Evolutionary conservation across 1,140 invertebrate species (phyloP).

Genomic region (Bombus haemorrhoidalis): DNA sequence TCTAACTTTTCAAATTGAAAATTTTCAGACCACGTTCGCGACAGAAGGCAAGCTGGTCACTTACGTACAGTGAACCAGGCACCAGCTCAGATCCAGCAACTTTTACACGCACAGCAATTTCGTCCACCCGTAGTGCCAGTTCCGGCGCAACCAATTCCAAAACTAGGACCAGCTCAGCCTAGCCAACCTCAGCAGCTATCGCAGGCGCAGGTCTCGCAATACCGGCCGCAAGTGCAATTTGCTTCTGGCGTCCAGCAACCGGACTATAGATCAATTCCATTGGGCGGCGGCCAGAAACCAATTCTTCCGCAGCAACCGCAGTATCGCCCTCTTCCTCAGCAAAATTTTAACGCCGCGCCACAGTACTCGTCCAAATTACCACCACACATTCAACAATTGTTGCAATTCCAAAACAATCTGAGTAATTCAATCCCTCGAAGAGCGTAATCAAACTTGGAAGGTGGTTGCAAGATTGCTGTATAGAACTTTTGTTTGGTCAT

Average conservation of each 20-base stretch:
- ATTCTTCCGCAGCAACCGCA: slow-evolving; percentile 54
- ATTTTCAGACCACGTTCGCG: slow-evolving; percentile 63
- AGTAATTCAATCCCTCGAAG: slow-evolving; percentile 39
- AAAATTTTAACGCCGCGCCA: slow-evolving; percentile 10
- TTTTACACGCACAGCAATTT: slow-evolving; percentile 73
- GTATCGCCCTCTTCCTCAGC: slow-evolving; percentile 29
- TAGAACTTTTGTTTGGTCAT: not conserved
- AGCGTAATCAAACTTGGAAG: not conserved
- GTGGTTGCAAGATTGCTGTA: not conserved
- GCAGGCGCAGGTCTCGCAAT: slow-evolving; percentile 51
- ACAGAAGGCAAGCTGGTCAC: slow-evolving; percentile 65
- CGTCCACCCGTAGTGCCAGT: slow-evolving; percentile 76
- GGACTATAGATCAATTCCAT: slow-evolving; percentile 64
- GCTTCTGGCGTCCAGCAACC: slow-evolving; percentile 67
- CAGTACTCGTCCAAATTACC: slow-evolving; percentile 58
- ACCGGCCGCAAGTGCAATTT: slow-evolving; percentile 64
- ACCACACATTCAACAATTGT: slow-evolving; percentile 57
- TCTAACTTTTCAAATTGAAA: not conserved
- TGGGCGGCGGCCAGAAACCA: slow-evolving; percentile 41
- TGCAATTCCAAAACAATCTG: slow-evolving; percentile 55
- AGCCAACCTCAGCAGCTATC: slow-evolving; percentile 45
- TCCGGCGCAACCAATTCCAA: slow-evolving; percentile 69
- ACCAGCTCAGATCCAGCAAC: slow-evolving; percentile 73
- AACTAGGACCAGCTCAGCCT: slow-evolving; percentile 53
- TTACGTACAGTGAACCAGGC: slow-evolving; percentile 75